Evolutionary conservation across 2,888 invertebrate species (phyloP).

Genomic region (Aporophyla lueneburgensis): DNA sequence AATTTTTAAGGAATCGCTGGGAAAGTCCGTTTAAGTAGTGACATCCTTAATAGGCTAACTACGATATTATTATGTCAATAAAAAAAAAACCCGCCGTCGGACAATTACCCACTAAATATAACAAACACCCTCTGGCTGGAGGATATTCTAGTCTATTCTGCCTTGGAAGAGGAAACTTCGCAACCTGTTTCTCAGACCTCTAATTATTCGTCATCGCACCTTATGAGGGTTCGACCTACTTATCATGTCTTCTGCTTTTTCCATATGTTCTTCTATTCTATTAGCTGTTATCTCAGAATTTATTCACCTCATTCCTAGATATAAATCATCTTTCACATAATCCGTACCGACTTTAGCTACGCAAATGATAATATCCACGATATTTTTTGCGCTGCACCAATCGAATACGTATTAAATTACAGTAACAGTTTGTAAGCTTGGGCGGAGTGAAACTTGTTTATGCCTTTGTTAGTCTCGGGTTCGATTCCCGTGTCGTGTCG

Average conservation of each 20-base stretch:
- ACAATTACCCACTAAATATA: no score
- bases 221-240: not conserved
- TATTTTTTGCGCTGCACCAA: conserved; percentile 49
- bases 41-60: no score
- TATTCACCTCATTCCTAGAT: not conserved
- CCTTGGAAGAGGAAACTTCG: no score
- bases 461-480: conserved; percentile 78
- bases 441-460: conserved; percentile 75
- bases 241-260: not conserved
- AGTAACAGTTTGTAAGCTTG: conserved; percentile 59
- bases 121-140: no score
- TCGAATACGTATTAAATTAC: conserved; percentile 63
- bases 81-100: no score
- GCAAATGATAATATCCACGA: conserved; percentile 18
- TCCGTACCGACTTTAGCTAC: not conserved
- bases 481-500: conserved; percentile 85
- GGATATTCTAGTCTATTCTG: no score
- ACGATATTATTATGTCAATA: no score
- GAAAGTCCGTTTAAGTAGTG: no score
- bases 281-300: not conserved
- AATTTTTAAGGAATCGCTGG: no score
- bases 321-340: not conserved
- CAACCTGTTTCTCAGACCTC: no score
- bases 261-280: not conserved
- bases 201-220: no score